A percentile compares a stretch with the other conserved stretches of the same genome.
Conservation (phyloP, 2,113 vertebrate genomes). For the Paradoxurus hermaphroditus region DNA sequence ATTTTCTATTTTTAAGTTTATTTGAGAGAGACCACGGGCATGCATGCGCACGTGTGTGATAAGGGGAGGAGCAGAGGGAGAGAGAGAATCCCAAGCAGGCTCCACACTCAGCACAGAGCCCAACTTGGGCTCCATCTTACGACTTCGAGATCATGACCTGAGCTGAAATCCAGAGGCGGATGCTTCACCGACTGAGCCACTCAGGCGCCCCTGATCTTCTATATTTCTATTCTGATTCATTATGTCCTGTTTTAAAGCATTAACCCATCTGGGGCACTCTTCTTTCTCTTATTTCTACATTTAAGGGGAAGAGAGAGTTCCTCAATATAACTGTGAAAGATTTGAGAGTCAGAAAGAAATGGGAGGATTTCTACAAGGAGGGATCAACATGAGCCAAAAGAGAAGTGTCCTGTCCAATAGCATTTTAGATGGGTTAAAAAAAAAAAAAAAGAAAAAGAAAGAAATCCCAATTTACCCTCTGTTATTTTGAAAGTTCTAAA, state of each 20-base stretch:
- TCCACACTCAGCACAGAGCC: too few species aligned
- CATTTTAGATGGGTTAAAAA: background rate
- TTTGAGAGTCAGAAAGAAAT: background rate
- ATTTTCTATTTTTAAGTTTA: background rate
- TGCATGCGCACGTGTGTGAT: too few species aligned
- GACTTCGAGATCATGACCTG: too few species aligned
- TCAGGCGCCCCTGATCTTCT: background rate
- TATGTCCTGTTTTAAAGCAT: background rate
- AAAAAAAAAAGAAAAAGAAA: background rate
- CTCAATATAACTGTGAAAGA: background rate
- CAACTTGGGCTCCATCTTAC: too few species aligned
- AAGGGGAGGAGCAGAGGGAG: too few species aligned
- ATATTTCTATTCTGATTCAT: background rate
- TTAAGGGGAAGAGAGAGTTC: background rate
- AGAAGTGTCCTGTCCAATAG: background rate
- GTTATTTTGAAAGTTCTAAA: constrained; percentile 28
- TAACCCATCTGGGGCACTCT: background rate
- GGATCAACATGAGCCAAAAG: background rate
- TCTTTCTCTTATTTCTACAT: background rate
- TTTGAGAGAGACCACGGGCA: too few species aligned
- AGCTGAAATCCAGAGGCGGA: too few species aligned
- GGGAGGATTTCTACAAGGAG: background rate
- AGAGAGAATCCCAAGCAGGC: too few species aligned
- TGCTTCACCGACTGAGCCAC: too few species aligned
- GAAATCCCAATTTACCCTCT: background rate